phyloP scores from a whole-genome alignment of 2,797 vertebrate species.

The Linurgus olivaceus region DNA sequence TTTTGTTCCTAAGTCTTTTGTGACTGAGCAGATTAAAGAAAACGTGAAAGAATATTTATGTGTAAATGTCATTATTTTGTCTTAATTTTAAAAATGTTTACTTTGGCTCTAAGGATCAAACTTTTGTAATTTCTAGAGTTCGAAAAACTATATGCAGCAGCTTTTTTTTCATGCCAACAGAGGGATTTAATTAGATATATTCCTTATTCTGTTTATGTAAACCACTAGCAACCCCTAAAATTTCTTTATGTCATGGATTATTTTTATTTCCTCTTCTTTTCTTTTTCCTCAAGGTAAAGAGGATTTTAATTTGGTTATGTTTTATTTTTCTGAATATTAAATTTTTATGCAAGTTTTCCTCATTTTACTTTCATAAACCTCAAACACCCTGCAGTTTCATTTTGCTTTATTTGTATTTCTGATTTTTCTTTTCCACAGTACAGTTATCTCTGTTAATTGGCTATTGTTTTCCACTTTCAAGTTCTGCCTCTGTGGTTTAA shows the following conservation, averaged over 20 bases:
- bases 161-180: not conserved
- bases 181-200: constrained; percentile 4
- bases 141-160: not conserved
- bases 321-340: not conserved
- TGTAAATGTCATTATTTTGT: not conserved
- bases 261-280: constrained; percentile 11
- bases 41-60: not conserved
- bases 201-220: constrained; percentile 1
- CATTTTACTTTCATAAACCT: constrained; percentile 29
- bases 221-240: not conserved
- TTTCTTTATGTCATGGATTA: not conserved
- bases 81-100: not conserved
- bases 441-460: constrained; percentile 39
- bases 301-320: not conserved
- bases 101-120: not conserved
- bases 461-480: constrained; percentile 30
- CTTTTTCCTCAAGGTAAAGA: not conserved
- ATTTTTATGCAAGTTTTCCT: not conserved
- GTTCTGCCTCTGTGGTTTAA: constrained; percentile 13
- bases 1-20: not conserved
- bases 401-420: constrained; percentile 24
- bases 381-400: not conserved
- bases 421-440: not conserved
- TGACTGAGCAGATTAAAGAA: not conserved
- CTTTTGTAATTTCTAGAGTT: not conserved